Percentiles rank a stretch among this genome's conserved stretches.
phyloP scores from a whole-genome alignment of 2,113 vertebrate genomes.

The Irena cyanogastra region DNA sequence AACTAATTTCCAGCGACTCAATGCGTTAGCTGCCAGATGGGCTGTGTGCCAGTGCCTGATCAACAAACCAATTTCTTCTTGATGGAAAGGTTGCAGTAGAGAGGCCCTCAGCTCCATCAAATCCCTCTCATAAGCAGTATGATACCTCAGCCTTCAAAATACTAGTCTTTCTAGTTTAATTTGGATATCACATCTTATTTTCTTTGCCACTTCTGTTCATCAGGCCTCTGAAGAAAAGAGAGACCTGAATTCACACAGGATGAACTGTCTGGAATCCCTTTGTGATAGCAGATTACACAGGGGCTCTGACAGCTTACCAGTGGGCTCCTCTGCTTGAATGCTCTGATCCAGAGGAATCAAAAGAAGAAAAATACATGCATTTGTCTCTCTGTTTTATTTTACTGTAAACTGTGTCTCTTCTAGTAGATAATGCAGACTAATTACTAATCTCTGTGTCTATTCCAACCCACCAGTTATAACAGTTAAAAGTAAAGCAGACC shows the following conservation, averaged over 20 bases:
- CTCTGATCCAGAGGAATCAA: neutral
- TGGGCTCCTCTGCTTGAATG: neutral
- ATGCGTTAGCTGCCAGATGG: conserved; percentile 62
- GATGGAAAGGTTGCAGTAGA: conserved; percentile 55
- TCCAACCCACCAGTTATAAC: neutral
- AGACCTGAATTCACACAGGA: neutral
- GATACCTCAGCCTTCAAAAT: conserved; percentile 29
- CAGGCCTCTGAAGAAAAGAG: neutral
- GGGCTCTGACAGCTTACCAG: neutral
- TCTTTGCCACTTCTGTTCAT: neutral
- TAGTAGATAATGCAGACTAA: neutral
- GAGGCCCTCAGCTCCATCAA: conserved; percentile 4
- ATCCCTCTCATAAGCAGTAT: conserved; percentile 1
- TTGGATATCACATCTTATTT: neutral
- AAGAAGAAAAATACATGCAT: neutral
- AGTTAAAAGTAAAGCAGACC: neutral
- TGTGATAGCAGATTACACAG: neutral
- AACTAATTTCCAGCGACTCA: conserved; percentile 67
- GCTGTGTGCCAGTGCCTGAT: conserved; percentile 38
- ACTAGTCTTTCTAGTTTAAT: conserved; percentile 28
- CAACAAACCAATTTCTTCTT: conserved; percentile 52
- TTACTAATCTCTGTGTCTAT: neutral
- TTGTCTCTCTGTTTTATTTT: neutral
- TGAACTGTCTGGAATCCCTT: neutral
- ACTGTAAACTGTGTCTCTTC: neutral